Evolutionary conservation across 2,888 invertebrate genomes (phyloP).

Genomic region (Drosophila borborema): DNA sequence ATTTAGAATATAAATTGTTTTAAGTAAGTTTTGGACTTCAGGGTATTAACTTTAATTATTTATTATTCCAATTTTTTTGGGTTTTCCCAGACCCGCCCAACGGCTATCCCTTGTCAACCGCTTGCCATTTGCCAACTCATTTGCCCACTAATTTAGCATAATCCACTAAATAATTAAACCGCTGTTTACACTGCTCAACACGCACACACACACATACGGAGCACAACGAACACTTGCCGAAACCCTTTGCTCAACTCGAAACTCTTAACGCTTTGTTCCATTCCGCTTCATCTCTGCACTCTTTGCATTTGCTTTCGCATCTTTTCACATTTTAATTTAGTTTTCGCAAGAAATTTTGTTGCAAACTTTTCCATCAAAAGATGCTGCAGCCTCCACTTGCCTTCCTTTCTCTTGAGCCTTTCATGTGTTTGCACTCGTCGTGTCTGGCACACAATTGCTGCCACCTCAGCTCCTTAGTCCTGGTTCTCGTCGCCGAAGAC

Average conservation of each 20-base stretch:
- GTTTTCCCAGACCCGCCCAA: no score
- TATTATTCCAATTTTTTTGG: neutral
- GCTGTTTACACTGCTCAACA: constrained; percentile 33
- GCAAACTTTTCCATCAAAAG: constrained; percentile 72
- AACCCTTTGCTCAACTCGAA: neutral
- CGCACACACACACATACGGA: neutral
- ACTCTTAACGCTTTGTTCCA: neutral
- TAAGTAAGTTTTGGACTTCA: neutral
- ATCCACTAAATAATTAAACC: constrained; percentile 50
- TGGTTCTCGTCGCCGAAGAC: constrained; percentile 8
- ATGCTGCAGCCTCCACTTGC: constrained; percentile 5
- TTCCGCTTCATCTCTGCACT: neutral
- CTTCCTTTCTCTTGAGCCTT: neutral
- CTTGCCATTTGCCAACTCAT: neutral
- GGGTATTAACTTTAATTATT: neutral
- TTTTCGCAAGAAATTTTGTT: constrained; percentile 71
- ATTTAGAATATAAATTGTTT: neutral
- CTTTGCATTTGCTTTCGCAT: constrained; percentile 15
- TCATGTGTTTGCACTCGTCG: constrained; percentile 32
- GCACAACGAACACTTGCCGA: constrained; percentile 1
- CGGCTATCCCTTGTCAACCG: neutral
- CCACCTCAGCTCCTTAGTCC: neutral
- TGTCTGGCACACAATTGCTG: neutral
- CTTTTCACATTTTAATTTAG: constrained; percentile 76
- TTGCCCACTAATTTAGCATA: constrained; percentile 23